Base-by-base conservation (phyloP, 2,113 vertebrate genomes). In the Nematolebias whitei region DNA sequence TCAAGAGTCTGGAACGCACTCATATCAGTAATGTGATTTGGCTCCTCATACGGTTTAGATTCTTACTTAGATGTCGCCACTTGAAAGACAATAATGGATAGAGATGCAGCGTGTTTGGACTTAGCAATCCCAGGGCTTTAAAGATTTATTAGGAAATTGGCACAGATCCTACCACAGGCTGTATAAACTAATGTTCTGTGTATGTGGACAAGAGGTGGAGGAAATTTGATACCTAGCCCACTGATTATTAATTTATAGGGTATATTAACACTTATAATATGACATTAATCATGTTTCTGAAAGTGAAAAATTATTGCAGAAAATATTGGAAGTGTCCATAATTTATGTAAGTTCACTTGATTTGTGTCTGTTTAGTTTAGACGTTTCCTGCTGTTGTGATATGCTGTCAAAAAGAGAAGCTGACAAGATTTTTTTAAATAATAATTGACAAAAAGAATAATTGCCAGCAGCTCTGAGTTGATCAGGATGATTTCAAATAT, bases 71-170 rank as follows among this genome's bases (percentile, higher is more conserved):
- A 65, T 68, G 59, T 77, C 41, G 44, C 41, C 22, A 26, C 26
- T 13, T 63, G 24, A 78, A 83, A 68, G 61, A 12, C 41, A 63
- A 44, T 78, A 65, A 65, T 67, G 71, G 66, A 67, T 71, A 64
- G 48, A 74, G 49, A 48, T 50, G 3, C n/a, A 69, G 48, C 19
- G 2, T 3, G n/a, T 60, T 70, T 65, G 52, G 20, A 68, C 47
- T 16, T 22, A 16, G 55, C 45, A 41, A 60, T 58, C 71, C 43
- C 55, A 44, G 44, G 70, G 72, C 74, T 80, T 58, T 68, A 69
- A 40, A 75, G 61, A 85, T 70, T 70, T 76, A 82, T 82, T 69
- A 67, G 58, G 54, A 68, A 57, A 35, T 54, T 72, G 57, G 59
- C 58, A 67, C 38, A 64, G 59, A 40, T 23, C 47, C 20, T 68